Evolutionary conservation across 2,888 invertebrate genomes (phyloP).

Genomic region (Trachelus tabidus): DNA sequence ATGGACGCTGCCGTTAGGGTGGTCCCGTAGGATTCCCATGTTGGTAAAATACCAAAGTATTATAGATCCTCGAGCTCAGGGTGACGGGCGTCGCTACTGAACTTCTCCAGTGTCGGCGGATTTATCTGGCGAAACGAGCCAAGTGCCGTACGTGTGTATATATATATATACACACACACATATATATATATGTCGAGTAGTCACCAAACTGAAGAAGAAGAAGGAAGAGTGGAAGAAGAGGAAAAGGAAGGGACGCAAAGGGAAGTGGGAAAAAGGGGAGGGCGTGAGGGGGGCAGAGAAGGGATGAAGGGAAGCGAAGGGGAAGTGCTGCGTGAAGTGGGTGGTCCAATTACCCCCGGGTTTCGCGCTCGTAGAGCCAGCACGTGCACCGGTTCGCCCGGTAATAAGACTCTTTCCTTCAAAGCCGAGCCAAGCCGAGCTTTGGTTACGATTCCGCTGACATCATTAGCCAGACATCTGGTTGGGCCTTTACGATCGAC

Average conservation of each 20-base stretch:
- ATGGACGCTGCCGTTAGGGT: neutral
- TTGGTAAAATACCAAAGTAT: neutral
- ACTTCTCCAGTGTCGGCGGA: conserved; percentile 6
- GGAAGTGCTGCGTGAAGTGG: conserved; percentile 48
- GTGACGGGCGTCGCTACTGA: neutral
- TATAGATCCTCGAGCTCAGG: neutral
- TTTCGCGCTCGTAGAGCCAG: conserved; percentile 54
- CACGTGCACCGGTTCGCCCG: conserved; percentile 54
- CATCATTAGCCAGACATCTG: conserved; percentile 67
- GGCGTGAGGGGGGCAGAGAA: neutral
- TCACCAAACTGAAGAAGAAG: conserved; percentile 9
- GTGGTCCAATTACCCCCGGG: conserved; percentile 65
- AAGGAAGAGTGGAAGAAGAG: conserved; percentile 9
- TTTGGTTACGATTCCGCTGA: conserved; percentile 66
- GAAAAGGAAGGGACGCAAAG: conserved; percentile 8
- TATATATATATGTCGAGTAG: neutral
- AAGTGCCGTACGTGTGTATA: conserved; percentile 8
- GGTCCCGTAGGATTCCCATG: neutral
- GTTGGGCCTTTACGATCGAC: conserved; percentile 31
- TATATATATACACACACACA: conserved; percentile 1
- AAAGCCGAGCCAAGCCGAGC: conserved; percentile 33
- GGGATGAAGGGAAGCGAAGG: conserved; percentile 9
- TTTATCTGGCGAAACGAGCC: conserved; percentile 40
- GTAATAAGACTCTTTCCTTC: conserved; percentile 63
- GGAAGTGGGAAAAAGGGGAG: conserved; percentile 8